phyloP scores from a whole-genome alignment of 2,797 vertebrate genomes.

The Chelon auratus region DNA sequence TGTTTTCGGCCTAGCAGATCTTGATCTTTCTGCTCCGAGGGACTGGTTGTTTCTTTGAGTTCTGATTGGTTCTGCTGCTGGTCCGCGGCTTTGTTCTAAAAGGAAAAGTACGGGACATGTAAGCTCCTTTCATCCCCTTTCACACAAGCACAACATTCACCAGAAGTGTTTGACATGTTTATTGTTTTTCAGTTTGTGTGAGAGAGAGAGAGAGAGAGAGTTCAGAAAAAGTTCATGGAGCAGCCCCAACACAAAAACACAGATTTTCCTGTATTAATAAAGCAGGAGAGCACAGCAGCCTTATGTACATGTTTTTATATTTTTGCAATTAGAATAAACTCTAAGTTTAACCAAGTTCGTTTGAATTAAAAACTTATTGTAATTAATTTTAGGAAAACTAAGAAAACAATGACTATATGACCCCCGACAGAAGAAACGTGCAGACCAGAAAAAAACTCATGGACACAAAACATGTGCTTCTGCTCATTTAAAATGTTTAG shows the following conservation, averaged over 20 bases:
- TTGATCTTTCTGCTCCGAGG: conserved; percentile 68
- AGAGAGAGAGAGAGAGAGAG: not conserved
- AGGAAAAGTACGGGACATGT: not conserved
- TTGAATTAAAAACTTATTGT: not conserved
- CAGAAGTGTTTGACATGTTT: not conserved
- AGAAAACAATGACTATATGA: not conserved
- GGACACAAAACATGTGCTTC: too few relatives aligned
- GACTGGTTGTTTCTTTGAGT: conserved; percentile 56
- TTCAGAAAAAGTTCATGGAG: not conserved
- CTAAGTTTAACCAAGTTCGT: not conserved
- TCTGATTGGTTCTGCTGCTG: conserved; percentile 68
- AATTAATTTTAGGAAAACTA: not conserved
- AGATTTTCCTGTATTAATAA: not conserved
- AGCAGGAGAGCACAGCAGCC: not conserved
- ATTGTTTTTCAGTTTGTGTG: not conserved
- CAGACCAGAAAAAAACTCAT: too few relatives aligned
- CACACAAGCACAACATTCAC: not conserved
- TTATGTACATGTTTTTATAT: not conserved
- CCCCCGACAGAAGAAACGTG: not conserved
- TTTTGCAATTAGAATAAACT: not conserved
- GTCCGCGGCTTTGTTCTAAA: conserved; percentile 68
- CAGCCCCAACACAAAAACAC: not conserved
- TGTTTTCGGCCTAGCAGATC: conserved; percentile 57
- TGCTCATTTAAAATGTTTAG: not conserved
- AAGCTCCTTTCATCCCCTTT: not conserved